Percentiles rank a stretch among this genome's conserved stretches.
Evolutionary conservation across 2,113 vertebrate genomes (phyloP).

Genomic region (Burhinus bistriatus): DNA sequence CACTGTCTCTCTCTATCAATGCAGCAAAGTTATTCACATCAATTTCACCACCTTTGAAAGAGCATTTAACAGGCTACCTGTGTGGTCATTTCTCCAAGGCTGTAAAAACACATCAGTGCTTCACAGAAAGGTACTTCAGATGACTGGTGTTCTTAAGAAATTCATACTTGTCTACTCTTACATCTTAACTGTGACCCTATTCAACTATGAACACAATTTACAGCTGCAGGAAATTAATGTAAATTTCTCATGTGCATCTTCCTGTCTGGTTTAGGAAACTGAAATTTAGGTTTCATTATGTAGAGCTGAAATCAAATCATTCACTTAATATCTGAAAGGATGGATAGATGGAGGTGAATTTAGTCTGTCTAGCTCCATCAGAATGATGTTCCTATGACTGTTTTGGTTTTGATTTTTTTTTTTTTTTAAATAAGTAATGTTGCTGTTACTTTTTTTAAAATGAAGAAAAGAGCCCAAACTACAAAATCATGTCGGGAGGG

Average conservation of each 20-base stretch:
- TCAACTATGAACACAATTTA: background rate
- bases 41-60: background rate
- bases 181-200: background rate
- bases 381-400: background rate
- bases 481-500: background rate
- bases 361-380: background rate
- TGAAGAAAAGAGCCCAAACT: background rate
- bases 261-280: background rate
- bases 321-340: background rate
- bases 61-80: background rate
- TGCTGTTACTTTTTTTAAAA: background rate
- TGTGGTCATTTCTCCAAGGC: background rate
- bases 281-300: background rate
- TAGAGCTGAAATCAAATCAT: background rate
- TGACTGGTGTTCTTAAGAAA: background rate
- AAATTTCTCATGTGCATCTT: background rate
- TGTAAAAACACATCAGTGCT: background rate
- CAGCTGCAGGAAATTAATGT: background rate
- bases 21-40: background rate
- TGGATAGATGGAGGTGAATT: background rate
- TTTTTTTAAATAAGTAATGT: background rate
- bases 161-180: background rate
- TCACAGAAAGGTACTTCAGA: background rate
- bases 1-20: accelerated
- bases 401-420: background rate